Evolutionary conservation across 2,113 vertebrate genomes (phyloP), one percentile per base, ranked within the genome.

Genomic region (Cheilinus undulatus): DNA sequence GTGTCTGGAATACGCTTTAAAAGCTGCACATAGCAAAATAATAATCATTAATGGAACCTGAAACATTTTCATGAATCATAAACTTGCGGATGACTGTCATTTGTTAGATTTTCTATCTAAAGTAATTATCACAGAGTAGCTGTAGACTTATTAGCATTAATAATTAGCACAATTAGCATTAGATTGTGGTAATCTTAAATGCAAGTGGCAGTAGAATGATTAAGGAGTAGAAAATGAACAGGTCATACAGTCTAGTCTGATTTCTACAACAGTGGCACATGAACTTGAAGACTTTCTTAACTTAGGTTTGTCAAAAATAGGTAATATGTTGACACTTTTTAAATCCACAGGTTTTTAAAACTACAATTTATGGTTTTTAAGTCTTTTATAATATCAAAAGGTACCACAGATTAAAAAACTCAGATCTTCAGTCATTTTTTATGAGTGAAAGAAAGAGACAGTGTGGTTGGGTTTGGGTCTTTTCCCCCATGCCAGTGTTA

Each of bases 51-150:
- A n/a, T n/a, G n/a, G n/a, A 54, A 78, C 57, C 42, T 48, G 2
- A 78, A 19, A 34, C 38, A 46, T 60, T 54, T 83, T 70, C 52
- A 58, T 59, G 56, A 7, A 14, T 46, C 5, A 50, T 49, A 30
- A 66, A 5, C 63, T 50, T 60, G 59, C 20, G 50, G 46, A 81
- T 63, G 69, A 63, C 34, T 53, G 15, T 22, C 22, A 73, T 34
- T 61, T 60, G 53, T 64, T n/a, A 24, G n/a, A 27, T 73, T 78
- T 71, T 19, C 61, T 78, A 63, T 74, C 46, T 49, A 71, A 42
- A 56, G 52, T 54, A 82, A 78, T 82, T 76, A 76, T 62, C 22
- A 49, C 4, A 81, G 73, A 61, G 81, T 23, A 83, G 40, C 32
- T 40, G 23, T 36, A 83, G 53, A 58, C 45, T 64, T 56, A 75